Evolutionary conservation across 2,113 vertebrate genomes (phyloP).

Genomic region (Monopterus albus): DNA sequence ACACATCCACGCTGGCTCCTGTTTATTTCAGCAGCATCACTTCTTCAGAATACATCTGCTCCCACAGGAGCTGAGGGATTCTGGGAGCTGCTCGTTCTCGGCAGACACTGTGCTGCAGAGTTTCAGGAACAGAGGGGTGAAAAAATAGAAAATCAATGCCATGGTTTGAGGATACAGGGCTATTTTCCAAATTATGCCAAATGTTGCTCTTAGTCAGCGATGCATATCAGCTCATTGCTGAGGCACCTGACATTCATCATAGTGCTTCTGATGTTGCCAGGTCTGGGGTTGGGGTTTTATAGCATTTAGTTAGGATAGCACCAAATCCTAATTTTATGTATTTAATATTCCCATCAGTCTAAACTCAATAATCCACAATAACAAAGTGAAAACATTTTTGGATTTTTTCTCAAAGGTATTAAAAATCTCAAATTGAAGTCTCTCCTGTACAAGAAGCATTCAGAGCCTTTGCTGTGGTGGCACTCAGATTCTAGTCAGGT

Average conservation of each 20-base stretch:
- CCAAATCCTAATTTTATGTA: no score
- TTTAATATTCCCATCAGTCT: no score
- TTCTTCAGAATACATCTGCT: constrained; percentile 44
- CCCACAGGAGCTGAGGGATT: constrained; percentile 50
- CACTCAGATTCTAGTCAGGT: no score
- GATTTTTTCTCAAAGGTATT: no score
- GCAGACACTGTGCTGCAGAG: constrained; percentile 19
- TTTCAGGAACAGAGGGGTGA: constrained; percentile 45
- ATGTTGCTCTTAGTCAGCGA: constrained; percentile 34
- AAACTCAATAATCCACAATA: no score
- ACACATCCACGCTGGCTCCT: constrained; percentile 22
- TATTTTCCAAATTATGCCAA: constrained; percentile 64
- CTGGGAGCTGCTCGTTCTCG: constrained; percentile 35
- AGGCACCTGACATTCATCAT: constrained; percentile 37
- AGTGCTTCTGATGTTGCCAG: constrained; percentile 10
- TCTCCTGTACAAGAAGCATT: no score
- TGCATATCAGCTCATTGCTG: constrained; percentile 37
- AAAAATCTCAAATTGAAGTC: no score
- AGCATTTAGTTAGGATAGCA: neutral
- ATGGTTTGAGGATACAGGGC: constrained; percentile 52
- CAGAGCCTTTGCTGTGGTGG: no score
- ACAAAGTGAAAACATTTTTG: no score
- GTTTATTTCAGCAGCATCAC: constrained; percentile 29
- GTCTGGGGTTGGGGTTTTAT: neutral
- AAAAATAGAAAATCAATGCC: constrained; percentile 69